Evolutionary conservation across 2,797 vertebrate species (phyloP).

Genomic region (Lagocephalus sceleratus): DNA sequence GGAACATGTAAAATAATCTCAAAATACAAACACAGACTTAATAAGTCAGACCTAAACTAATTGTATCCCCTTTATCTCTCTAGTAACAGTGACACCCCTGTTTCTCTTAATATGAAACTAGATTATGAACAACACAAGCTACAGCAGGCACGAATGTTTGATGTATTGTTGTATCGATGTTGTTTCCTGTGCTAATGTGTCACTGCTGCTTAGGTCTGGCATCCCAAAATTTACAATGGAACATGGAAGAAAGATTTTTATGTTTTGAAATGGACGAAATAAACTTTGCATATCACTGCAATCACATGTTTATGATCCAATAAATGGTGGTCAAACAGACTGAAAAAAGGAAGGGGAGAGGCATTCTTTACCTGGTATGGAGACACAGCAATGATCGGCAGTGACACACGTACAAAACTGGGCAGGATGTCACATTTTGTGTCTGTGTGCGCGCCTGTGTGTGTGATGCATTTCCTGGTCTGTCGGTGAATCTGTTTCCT

Average conservation of each 20-base stretch:
- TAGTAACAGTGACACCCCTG: too few species aligned
- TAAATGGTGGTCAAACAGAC: constrained; percentile 8
- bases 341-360: constrained; percentile 35
- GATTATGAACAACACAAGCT: too few species aligned
- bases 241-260: not conserved
- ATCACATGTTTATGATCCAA: not conserved
- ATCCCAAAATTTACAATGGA: too few species aligned
- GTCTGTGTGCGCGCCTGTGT: constrained; percentile 43
- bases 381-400: constrained; percentile 36
- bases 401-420: constrained; percentile 33
- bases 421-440: constrained; percentile 57
- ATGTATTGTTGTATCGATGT: too few species aligned
- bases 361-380: constrained; percentile 50
- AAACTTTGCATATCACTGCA: not conserved
- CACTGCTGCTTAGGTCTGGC: too few species aligned
- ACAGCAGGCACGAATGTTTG: too few species aligned
- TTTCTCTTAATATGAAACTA: too few species aligned
- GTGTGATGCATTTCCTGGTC: constrained; percentile 68
- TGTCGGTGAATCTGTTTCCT: constrained; percentile 61
- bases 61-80: too few species aligned
- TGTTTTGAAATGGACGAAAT: not conserved
- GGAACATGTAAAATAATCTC: too few species aligned
- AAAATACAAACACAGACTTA: too few species aligned
- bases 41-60: too few species aligned
- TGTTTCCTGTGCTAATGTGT: too few species aligned